Conservation (phyloP, 2,888 invertebrate species). For the Frankliniella fusca region DNA sequence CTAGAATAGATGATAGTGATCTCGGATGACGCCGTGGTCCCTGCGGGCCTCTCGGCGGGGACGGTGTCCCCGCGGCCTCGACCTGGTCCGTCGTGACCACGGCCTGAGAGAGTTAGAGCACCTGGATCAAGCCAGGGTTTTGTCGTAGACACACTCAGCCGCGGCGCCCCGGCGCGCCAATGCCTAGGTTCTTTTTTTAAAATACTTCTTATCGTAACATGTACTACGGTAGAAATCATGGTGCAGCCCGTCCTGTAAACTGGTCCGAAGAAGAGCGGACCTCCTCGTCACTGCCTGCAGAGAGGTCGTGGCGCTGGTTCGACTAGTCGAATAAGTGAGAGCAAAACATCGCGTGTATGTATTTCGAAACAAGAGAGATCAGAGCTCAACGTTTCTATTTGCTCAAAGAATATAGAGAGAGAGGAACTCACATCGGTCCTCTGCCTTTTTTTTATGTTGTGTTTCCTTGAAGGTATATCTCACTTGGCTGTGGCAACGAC, state of each 20-base stretch:
- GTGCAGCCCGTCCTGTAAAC: not conserved
- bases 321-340: not conserved
- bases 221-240: not conserved
- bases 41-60: not conserved
- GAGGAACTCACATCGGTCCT: not conserved
- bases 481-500: not conserved
- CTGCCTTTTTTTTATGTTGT: not conserved
- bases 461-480: not conserved
- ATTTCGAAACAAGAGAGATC: not conserved
- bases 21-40: not conserved
- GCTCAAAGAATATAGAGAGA: not conserved
- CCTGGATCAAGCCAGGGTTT: not conserved
- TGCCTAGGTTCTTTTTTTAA: not conserved
- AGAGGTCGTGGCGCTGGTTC: not conserved
- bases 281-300: not conserved
- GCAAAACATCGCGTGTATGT: no score
- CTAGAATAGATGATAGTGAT: slow-evolving; percentile 1
- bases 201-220: not conserved
- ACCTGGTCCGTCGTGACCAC: not conserved
- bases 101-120: not conserved
- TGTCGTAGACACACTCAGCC: not conserved
- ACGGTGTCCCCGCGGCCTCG: not conserved
- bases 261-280: not conserved
- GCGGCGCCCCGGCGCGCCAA: not conserved
- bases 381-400: not conserved